Evolutionary conservation across 2,797 vertebrate species (phyloP).

Genomic region (Gallinago stenura): DNA sequence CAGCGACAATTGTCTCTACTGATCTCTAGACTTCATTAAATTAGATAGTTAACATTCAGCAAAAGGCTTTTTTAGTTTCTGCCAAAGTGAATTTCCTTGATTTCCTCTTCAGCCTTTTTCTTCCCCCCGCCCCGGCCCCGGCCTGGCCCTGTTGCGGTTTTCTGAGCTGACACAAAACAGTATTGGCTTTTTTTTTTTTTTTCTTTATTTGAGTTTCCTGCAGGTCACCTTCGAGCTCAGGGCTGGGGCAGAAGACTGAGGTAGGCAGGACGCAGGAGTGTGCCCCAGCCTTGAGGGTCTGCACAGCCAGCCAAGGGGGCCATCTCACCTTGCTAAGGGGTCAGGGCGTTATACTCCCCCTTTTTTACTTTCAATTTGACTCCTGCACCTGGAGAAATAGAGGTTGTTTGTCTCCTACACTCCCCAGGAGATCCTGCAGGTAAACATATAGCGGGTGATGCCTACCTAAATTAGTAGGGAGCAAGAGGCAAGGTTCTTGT

Average conservation of each 20-base stretch:
- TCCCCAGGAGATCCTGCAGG: neutral
- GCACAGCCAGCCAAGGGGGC: neutral
- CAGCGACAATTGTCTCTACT: slow-evolving; percentile 66
- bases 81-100: slow-evolving; percentile 69
- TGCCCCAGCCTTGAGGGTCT: neutral
- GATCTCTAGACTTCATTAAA: slow-evolving; percentile 69
- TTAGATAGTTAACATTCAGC: slow-evolving; percentile 67
- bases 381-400: neutral
- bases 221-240: neutral
- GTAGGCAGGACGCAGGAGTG: neutral
- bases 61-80: slow-evolving; percentile 61
- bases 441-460: neutral
- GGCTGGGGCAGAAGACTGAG: neutral
- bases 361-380: neutral
- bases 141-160: slow-evolving; percentile 14
- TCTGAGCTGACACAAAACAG: slow-evolving; percentile 46
- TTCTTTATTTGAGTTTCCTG: neutral
- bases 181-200: neutral
- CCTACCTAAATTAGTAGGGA: neutral
- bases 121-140: neutral
- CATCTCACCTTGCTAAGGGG: rapidly evolving
- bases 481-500: neutral
- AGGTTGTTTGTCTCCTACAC: neutral
- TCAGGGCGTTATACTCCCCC: rapidly evolving
- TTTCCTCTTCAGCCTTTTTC: slow-evolving; percentile 28